phyloP scores from a whole-genome alignment of 1,140 invertebrate genomes.

The Acromyrmex echinatior region DNA sequence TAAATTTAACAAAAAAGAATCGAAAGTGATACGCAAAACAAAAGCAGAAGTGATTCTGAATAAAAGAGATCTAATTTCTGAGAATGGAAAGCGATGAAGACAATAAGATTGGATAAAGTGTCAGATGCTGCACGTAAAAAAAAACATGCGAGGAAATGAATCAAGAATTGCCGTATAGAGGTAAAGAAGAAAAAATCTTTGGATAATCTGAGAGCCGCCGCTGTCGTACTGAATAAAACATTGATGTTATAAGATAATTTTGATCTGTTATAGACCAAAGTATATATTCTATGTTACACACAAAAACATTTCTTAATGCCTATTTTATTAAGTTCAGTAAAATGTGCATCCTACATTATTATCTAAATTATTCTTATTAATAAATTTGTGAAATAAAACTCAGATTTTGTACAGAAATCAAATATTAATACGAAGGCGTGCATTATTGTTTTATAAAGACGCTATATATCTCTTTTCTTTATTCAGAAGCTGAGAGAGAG shows the following conservation, averaged over 20 bases:
- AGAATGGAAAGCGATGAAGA: no score
- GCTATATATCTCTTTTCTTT: not conserved
- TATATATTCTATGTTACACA: slow-evolving; percentile 25
- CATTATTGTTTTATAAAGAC: slow-evolving; percentile 25
- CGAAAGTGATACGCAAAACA: no score
- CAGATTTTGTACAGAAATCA: slow-evolving; percentile 24
- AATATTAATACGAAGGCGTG: not conserved
- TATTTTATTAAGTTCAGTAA: slow-evolving; percentile 22
- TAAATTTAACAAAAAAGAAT: no score
- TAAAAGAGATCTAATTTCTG: no score
- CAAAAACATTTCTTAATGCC: slow-evolving; percentile 4
- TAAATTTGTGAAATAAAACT: slow-evolving; percentile 22
- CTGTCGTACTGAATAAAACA: not conserved
- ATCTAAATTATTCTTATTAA: slow-evolving; percentile 14
- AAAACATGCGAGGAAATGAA: no score
- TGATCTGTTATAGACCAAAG: not conserved
- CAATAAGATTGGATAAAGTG: no score
- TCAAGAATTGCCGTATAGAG: no score
- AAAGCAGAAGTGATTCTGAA: no score
- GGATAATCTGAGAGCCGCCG: no score
- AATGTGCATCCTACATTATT: not conserved
- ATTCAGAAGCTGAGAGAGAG: not conserved
- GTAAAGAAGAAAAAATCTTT: no score
- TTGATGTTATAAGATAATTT: not conserved
- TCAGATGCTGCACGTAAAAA: no score